Conservation (phyloP, 2,113 vertebrate genomes). For the Macroglossus sobrinus region DNA sequence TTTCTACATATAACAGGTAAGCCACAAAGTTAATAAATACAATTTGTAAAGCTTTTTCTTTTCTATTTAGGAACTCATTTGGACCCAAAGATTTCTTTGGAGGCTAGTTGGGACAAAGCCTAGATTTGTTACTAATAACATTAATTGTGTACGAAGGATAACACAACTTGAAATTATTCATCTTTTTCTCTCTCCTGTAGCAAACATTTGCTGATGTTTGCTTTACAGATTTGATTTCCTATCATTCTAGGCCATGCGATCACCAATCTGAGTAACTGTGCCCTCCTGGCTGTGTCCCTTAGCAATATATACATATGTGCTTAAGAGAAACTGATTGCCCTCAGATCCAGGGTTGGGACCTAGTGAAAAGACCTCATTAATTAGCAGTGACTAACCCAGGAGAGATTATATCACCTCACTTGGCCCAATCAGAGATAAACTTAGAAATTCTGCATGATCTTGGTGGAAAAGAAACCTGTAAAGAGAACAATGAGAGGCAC, state of each 20-base stretch:
- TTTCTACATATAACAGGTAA: not conserved
- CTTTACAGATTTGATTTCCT: not conserved
- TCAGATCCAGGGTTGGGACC: too few species aligned
- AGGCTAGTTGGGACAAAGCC: not conserved
- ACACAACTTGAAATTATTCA: not conserved
- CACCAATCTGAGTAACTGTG: not conserved
- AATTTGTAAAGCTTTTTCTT: not conserved
- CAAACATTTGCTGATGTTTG: not conserved
- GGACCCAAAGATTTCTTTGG: not conserved
- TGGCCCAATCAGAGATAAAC: too few species aligned
- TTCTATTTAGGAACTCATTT: not conserved
- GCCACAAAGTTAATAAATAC: not conserved
- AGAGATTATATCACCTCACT: too few species aligned
- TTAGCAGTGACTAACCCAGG: too few species aligned
- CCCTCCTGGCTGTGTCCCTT: not conserved
- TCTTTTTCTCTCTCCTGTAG: not conserved
- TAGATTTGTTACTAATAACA: not conserved
- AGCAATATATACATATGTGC: not conserved
- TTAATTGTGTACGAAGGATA: not conserved
- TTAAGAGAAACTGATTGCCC: not conserved
- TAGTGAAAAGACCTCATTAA: too few species aligned
- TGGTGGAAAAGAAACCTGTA: too few species aligned
- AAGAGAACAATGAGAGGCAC: not conserved
- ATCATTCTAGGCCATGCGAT: not conserved
- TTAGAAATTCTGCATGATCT: too few species aligned